Conservation (phyloP, 2,797 vertebrate species). For the Pterois miles region DNA sequence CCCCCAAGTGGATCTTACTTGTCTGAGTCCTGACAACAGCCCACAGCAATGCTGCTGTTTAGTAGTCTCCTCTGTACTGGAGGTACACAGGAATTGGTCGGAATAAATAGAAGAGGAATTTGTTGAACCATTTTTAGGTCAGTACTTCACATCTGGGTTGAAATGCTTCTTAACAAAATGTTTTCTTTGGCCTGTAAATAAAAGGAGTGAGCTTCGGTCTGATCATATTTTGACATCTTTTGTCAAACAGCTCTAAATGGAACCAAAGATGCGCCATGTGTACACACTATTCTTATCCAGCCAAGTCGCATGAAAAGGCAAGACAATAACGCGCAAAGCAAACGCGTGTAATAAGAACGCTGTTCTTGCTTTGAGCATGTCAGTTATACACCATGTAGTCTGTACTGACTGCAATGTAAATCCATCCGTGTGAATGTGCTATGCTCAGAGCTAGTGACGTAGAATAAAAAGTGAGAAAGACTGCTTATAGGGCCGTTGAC, state of each 20-base stretch:
- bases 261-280: not conserved
- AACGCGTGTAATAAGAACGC: no score
- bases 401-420: no score
- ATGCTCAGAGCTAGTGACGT: no score
- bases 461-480: no score
- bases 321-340: no score
- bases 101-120: not conserved
- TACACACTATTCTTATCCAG: no score
- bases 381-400: no score
- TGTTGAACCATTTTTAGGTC: not conserved
- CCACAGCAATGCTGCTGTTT: slow-evolving; percentile 28
- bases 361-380: no score
- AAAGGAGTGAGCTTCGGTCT: not conserved
- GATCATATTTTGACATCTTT: not conserved
- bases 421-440: no score
- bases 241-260: not conserved
- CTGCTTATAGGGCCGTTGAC: no score
- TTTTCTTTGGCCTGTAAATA: not conserved
- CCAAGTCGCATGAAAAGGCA: no score
- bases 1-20: slow-evolving; percentile 5
- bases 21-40: slow-evolving; percentile 25
- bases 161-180: not conserved
- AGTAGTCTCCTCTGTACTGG: not conserved
- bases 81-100: not conserved
- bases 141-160: not conserved